A percentile compares a stretch with the other conserved stretches of the same genome.
These are phyloP conservation scores for Epinotia bilunana DNA, from an alignment of 2,888 invertebrate genomes.

Conservation along the genomic window DNA sequence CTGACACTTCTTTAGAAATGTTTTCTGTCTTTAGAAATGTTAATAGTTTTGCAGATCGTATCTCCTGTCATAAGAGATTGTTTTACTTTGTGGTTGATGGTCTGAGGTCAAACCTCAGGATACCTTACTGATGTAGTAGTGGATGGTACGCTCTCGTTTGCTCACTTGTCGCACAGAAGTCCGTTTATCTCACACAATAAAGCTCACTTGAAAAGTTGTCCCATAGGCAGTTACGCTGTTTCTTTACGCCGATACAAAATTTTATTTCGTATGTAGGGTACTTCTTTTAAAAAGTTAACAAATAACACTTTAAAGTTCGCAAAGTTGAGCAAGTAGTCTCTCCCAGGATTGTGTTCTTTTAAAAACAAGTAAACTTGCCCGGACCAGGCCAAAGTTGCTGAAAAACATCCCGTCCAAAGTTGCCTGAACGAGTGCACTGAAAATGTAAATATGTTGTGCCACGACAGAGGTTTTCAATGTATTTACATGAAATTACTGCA, in stretches of 20 bases:
- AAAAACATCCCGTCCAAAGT: constrained; percentile 16
- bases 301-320: constrained; percentile 19
- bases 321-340: constrained; percentile 13
- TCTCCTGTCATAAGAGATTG: too few relatives aligned
- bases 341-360: constrained; percentile 25
- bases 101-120: too few relatives aligned
- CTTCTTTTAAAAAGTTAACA: background rate
- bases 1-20: too few relatives aligned
- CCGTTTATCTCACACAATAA: too few relatives aligned
- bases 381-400: constrained; percentile 15
- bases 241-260: background rate
- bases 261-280: background rate
- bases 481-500: constrained; percentile 14
- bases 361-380: constrained; percentile 27
- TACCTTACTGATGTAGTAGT: too few relatives aligned
- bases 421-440: constrained; percentile 21
- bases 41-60: too few relatives aligned
- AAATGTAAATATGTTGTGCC: constrained; percentile 22
- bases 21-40: too few relatives aligned
- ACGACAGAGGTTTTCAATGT: constrained; percentile 11
- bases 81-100: too few relatives aligned
- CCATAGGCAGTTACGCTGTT: background rate
- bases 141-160: too few relatives aligned
- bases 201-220: too few relatives aligned
- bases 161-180: too few relatives aligned